These are phyloP conservation scores for Acanthisitta chloris DNA, from an alignment of 2,113 vertebrate genomes.

Conservation along the genomic window DNA sequence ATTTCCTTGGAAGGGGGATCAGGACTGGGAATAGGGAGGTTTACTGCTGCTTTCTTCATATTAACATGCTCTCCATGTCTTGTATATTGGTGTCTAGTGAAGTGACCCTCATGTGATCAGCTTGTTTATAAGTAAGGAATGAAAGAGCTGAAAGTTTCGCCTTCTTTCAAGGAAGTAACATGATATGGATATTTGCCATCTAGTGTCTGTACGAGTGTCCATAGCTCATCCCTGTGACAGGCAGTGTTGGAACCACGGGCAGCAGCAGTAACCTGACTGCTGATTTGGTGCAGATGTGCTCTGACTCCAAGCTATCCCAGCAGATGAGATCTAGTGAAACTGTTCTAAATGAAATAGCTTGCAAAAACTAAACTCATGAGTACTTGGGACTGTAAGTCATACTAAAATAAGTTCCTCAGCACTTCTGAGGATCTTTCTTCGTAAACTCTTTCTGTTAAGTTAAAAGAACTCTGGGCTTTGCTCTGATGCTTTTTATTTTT, in stretches of 20 bases:
- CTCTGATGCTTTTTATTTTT: not conserved
- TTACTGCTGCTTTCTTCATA: not conserved
- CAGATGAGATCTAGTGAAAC: not conserved
- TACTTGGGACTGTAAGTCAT: not conserved
- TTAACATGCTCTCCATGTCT: not conserved
- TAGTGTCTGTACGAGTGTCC: not conserved
- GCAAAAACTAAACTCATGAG: not conserved
- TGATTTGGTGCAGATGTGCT: not conserved
- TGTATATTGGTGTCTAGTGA: not conserved
- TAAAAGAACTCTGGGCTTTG: not conserved
- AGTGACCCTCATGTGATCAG: not conserved
- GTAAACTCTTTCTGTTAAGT: not conserved
- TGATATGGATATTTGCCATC: not conserved
- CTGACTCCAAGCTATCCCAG: not conserved
- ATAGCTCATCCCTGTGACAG: fast-evolving
- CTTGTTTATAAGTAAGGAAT: not conserved
- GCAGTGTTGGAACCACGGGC: not conserved
- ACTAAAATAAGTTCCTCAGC: not conserved
- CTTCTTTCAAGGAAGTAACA: not conserved
- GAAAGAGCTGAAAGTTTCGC: not conserved
- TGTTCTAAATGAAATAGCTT: not conserved
- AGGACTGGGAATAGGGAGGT: not conserved
- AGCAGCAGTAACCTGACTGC: not conserved
- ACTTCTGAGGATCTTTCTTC: not conserved
- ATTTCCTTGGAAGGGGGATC: slow-evolving; percentile 8